phyloP scores from a whole-genome alignment of 2,888 invertebrate genomes.

The Aphelenchoides bicaudatus region DNA sequence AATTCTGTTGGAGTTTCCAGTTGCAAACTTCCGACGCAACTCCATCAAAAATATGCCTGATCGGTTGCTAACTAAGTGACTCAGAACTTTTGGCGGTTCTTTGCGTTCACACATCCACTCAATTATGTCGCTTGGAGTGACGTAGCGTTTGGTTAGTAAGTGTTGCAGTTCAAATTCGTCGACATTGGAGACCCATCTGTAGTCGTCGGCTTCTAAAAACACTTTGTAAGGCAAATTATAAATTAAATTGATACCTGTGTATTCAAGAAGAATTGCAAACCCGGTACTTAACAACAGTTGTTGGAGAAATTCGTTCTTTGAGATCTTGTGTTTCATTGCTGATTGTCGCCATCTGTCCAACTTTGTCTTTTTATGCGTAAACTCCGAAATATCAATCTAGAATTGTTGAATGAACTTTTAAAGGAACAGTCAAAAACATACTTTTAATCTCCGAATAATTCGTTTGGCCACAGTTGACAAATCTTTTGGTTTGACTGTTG shows the following conservation, averaged over 20 bases:
- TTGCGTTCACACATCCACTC: conserved; percentile 48
- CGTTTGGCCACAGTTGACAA: conserved; percentile 43
- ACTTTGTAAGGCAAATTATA: too few relatives aligned
- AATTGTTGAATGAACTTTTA: conserved; percentile 6
- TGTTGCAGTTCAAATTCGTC: conserved; percentile 57
- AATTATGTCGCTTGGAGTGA: conserved; percentile 42
- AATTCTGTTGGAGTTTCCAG: conserved; percentile 33
- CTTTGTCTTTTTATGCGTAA: conserved; percentile 43
- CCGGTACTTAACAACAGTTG: conserved; percentile 57
- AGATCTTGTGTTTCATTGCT: conserved; percentile 59
- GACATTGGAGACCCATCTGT: conserved; percentile 47
- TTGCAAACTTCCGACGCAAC: conserved; percentile 44
- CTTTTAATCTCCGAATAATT: conserved; percentile 40
- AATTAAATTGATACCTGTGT: conserved; percentile 20
- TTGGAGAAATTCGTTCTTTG: conserved; percentile 50
- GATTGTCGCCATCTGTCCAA: conserved; percentile 57
- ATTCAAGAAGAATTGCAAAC: conserved; percentile 52
- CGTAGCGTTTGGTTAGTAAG: conserved; percentile 51
- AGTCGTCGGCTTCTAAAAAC: conserved; percentile 41
- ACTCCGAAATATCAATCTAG: conserved; percentile 28
- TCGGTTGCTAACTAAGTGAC: conserved; percentile 52
- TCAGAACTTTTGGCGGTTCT: conserved; percentile 33
- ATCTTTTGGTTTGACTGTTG: conserved; percentile 51
- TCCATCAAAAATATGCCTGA: conserved; percentile 57
- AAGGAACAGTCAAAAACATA: neutral